A percentile compares a stretch with the other conserved stretches of the same genome.
These are phyloP conservation scores for Sinocyclocheilus anophthalmus DNA, from an alignment of 2,113 vertebrate species.

Conservation along the genomic window DNA sequence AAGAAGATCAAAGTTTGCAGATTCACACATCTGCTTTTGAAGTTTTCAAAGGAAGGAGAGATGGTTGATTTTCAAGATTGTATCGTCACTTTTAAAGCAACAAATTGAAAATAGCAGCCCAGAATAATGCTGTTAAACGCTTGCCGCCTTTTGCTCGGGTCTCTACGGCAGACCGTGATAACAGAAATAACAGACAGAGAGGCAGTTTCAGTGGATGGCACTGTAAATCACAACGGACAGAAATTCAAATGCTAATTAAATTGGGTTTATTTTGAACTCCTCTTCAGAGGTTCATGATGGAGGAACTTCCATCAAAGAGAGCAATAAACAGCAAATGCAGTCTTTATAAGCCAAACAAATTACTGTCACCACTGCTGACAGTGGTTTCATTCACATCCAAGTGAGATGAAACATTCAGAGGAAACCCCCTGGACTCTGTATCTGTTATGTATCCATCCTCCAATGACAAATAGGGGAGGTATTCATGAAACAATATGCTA, in stretches of 20 bases:
- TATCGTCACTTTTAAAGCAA: constrained; percentile 13
- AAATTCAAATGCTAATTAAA: constrained; percentile 64
- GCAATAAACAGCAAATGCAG: constrained; percentile 44
- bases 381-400: constrained; percentile 52
- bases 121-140: constrained; percentile 43
- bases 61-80: constrained; percentile 33
- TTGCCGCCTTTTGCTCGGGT: neutral
- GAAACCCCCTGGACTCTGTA: constrained; percentile 27
- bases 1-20: constrained; percentile 39
- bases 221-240: constrained; percentile 19
- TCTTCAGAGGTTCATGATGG: constrained; percentile 51
- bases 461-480: constrained; percentile 31
- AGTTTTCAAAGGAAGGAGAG: constrained; percentile 39
- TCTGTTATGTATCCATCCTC: constrained; percentile 23
- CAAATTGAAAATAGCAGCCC: constrained; percentile 35
- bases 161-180: neutral
- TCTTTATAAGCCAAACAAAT: constrained; percentile 48
- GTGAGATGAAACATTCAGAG: constrained; percentile 47
- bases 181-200: constrained; percentile 9
- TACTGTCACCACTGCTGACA: constrained; percentile 42
- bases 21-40: constrained; percentile 43
- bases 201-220: constrained; percentile 13
- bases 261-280: constrained; percentile 58
- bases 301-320: constrained; percentile 60
- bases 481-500: constrained; percentile 22